Percentiles rank a stretch among this genome's conserved stretches.
These are phyloP conservation scores for Agapetus fuscipes DNA, from an alignment of 2,888 invertebrate species.

Conservation along the genomic window DNA sequence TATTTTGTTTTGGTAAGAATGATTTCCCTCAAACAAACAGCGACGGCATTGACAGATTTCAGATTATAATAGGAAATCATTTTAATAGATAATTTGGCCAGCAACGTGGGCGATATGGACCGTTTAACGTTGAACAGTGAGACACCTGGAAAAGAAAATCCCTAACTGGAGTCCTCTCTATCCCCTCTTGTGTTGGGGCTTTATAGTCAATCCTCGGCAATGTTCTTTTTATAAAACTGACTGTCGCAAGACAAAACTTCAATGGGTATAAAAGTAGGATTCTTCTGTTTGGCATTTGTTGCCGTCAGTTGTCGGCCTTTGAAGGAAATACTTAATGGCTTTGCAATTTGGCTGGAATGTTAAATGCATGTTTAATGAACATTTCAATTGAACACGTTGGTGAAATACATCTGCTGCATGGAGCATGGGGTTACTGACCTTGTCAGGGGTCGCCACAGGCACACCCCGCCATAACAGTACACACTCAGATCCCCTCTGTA, in stretches of 20 bases:
- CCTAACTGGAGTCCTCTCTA: too few species aligned
- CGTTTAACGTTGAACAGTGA: too few species aligned
- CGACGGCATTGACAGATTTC: slow-evolving; percentile 12
- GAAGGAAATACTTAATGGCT: slow-evolving; percentile 20
- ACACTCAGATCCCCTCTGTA: too few species aligned
- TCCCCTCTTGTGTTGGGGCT: too few species aligned
- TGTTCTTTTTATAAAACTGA: too few species aligned
- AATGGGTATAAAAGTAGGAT: slow-evolving; percentile 8
- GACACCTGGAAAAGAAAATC: slow-evolving; percentile 14
- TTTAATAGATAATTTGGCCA: too few species aligned
- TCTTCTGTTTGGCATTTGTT: slow-evolving; percentile 1
- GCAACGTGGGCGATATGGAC: too few species aligned
- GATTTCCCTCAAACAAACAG: slow-evolving; percentile 18
- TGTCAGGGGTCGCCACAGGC: too few species aligned
- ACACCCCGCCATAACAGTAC: too few species aligned
- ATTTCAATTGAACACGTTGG: too few species aligned
- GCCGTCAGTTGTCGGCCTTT: slow-evolving; percentile 13
- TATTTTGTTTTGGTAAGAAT: slow-evolving; percentile 15
- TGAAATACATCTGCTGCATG: too few species aligned
- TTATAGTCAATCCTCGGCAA: neutral
- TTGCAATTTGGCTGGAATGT: slow-evolving; percentile 46
- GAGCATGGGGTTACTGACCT: too few species aligned
- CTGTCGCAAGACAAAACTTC: slow-evolving; percentile 10
- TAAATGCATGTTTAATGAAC: slow-evolving; percentile 46
- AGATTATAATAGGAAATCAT: slow-evolving; percentile 18